phyloP scores from a whole-genome alignment of 1,140 invertebrate genomes.

The Drosophila funebris region DNA sequence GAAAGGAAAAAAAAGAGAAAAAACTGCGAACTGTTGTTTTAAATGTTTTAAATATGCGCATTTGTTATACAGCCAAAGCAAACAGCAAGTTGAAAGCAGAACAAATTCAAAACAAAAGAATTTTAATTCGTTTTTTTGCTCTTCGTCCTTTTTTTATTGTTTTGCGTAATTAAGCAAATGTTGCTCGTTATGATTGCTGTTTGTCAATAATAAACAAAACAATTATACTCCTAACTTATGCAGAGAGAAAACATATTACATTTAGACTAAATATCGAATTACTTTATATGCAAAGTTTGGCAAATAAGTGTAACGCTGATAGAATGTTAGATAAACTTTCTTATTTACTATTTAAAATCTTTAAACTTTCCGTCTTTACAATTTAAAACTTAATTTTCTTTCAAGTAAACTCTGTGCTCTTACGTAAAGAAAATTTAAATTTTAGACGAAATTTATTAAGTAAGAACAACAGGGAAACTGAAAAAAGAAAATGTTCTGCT shows the following conservation, averaged over 20 bases:
- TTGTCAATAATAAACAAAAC: slow-evolving; percentile 54
- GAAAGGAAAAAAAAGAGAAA: slow-evolving; percentile 45
- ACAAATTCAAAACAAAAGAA: slow-evolving; percentile 56
- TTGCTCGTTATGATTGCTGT: slow-evolving; percentile 17
- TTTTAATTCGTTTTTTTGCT: slow-evolving; percentile 66
- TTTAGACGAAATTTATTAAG: background rate
- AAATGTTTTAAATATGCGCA: slow-evolving; percentile 64
- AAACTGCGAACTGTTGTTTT: slow-evolving; percentile 47
- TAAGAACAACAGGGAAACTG: background rate
- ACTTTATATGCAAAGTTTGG: background rate
- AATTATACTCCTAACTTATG: slow-evolving; percentile 41
- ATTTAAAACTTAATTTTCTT: no score
- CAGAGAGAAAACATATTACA: no score
- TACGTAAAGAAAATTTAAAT: background rate
- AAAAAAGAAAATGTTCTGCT: slow-evolving; percentile 10
- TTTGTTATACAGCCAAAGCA: slow-evolving; percentile 25
- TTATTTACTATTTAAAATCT: no score
- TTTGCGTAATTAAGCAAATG: slow-evolving; percentile 18
- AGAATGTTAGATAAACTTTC: no score
- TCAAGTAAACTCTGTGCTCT: background rate
- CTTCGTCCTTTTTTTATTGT: slow-evolving; percentile 25
- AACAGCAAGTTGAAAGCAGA: slow-evolving; percentile 13
- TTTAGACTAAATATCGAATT: background rate
- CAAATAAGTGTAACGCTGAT: no score
- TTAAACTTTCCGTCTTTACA: no score